Percentiles rank a stretch among this genome's conserved stretches.
Evolutionary conservation across 1,140 invertebrate genomes (phyloP).

Genomic region (Lepidostoma basale): DNA sequence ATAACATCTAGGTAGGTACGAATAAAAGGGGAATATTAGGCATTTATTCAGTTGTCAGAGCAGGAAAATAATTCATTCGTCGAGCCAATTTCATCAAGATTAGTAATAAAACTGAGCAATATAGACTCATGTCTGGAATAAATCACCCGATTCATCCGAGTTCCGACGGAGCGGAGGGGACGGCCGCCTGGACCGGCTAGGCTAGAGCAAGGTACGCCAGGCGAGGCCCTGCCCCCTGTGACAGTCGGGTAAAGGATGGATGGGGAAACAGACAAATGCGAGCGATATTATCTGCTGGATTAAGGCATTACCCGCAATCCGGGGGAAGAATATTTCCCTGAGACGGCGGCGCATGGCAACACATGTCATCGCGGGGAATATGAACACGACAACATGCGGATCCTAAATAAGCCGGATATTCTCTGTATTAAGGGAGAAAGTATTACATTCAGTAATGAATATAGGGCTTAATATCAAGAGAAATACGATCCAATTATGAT

Average conservation of each 20-base stretch:
- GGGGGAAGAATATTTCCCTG: conserved; percentile 4
- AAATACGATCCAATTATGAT: conserved; percentile 6
- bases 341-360: conserved; percentile 2
- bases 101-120: neutral
- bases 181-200: neutral
- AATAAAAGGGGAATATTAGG: too few relatives aligned
- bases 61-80: conserved; percentile 12
- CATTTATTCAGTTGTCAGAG: too few relatives aligned
- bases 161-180: neutral
- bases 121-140: neutral
- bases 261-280: conserved; percentile 27
- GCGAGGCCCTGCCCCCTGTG: neutral
- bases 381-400: conserved; percentile 5
- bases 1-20: too few relatives aligned
- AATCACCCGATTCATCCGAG: conserved; percentile 3
- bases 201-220: neutral
- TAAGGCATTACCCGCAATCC: conserved; percentile 28
- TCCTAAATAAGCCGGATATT: conserved; percentile 10
- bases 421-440: neutral
- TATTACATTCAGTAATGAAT: conserved; percentile 19
- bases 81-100: neutral
- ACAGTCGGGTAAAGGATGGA: conserved; percentile 27
- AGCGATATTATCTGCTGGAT: conserved; percentile 32
- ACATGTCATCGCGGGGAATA: neutral
- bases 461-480: conserved; percentile 18